These are phyloP conservation scores for Aphaenogaster ashmeadi DNA, from an alignment of 1,140 invertebrate genomes.

Conservation along the genomic window DNA sequence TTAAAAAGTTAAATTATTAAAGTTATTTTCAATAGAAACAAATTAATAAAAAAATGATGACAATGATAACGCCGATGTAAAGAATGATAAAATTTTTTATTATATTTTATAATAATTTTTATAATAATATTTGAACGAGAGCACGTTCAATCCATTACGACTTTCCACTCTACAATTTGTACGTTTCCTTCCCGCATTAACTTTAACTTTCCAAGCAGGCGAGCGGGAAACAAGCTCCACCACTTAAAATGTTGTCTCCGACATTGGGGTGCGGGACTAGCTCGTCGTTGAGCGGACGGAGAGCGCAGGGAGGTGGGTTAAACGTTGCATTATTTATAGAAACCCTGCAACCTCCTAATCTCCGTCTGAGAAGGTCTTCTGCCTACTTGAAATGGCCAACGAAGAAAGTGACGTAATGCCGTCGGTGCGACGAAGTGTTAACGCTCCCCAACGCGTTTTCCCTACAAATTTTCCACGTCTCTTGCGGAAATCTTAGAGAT, in stretches of 20 bases:
- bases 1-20: too few species aligned
- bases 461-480: slow-evolving; percentile 30
- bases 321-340: slow-evolving; percentile 79
- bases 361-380: slow-evolving; percentile 76
- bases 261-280: slow-evolving; percentile 48
- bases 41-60: background rate
- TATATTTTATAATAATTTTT: too few species aligned
- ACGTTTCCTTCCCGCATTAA: slow-evolving; percentile 50
- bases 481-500: slow-evolving; percentile 21
- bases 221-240: slow-evolving; percentile 58
- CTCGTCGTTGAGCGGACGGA: slow-evolving; percentile 18
- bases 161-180: slow-evolving; percentile 39
- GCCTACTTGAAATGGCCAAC: slow-evolving; percentile 73
- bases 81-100: background rate
- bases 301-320: slow-evolving; percentile 32
- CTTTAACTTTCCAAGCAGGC: slow-evolving; percentile 45
- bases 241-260: slow-evolving; percentile 65
- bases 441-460: slow-evolving; percentile 60
- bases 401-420: slow-evolving; percentile 70
- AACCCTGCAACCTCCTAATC: slow-evolving; percentile 76
- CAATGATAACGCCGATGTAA: background rate
- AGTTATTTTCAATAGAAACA: background rate
- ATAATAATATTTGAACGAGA: background rate
- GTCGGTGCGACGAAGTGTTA: slow-evolving; percentile 70
- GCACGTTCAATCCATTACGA: background rate